Evolutionary conservation across 2,888 invertebrate genomes (phyloP).

Genomic region (Heliconius ismenius): DNA sequence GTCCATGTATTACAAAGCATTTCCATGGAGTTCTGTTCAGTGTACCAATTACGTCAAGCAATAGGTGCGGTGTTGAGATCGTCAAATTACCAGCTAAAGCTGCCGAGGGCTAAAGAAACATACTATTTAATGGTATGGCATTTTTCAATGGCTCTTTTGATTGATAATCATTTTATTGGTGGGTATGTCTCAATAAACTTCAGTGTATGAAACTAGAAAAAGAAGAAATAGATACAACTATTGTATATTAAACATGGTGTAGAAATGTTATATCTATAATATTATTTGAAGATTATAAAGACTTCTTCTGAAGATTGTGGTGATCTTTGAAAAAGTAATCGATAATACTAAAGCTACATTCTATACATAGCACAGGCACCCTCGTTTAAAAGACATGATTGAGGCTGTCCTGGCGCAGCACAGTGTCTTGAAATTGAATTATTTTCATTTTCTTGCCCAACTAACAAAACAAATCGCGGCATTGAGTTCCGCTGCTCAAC

Average conservation of each 20-base stretch:
- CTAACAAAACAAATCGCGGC: no score
- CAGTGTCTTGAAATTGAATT: no score
- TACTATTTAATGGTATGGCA: conserved; percentile 52
- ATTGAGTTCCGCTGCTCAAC: no score
- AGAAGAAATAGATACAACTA: not conserved
- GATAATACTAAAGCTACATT: not conserved
- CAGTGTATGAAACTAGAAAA: not conserved
- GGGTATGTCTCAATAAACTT: not conserved
- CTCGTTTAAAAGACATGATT: no score
- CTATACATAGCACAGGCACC: not conserved
- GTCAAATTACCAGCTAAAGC: conserved; percentile 49
- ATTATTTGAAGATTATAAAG: not conserved
- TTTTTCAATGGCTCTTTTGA: conserved; percentile 50
- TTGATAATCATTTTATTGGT: conserved; percentile 11
- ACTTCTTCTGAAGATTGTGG: not conserved
- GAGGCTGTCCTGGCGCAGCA: no score
- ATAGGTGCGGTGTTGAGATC: conserved; percentile 28
- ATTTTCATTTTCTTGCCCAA: no score
- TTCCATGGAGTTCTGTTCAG: not conserved
- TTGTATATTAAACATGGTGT: no score
- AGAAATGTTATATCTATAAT: no score
- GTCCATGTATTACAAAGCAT: not conserved
- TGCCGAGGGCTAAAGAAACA: conserved; percentile 53
- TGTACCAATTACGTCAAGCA: conserved; percentile 29
- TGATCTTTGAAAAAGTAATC: no score